Conservation (phyloP, 2,113 vertebrate genomes). For the Hemiscyllium ocellatum region DNA sequence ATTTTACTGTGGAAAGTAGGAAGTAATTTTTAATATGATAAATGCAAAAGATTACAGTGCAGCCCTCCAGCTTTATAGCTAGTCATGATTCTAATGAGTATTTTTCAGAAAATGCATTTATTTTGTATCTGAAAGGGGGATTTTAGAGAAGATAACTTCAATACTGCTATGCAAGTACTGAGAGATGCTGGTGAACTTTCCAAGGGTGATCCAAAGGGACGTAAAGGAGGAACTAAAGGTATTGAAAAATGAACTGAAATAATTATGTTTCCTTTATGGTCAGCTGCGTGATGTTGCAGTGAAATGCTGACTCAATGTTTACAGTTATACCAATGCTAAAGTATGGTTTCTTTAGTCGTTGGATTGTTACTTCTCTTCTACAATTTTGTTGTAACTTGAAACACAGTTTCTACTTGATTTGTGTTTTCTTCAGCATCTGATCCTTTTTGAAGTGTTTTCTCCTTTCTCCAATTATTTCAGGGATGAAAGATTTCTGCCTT, state of each 20-base stretch:
- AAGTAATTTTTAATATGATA: neutral
- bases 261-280: neutral
- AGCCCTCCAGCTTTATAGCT: neutral
- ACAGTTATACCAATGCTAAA: neutral
- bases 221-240: conserved; percentile 92
- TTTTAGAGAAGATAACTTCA: conserved; percentile 97
- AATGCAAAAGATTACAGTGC: neutral
- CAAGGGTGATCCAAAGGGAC: conserved; percentile 85
- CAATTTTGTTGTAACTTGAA: neutral
- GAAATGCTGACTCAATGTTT: neutral
- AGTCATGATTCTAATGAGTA: neutral
- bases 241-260: neutral
- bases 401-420: neutral
- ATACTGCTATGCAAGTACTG: conserved; percentile 95
- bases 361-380: neutral
- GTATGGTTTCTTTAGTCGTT: neutral
- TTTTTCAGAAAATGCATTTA: neutral
- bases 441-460: neutral
- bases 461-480: no score
- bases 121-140: conserved; percentile 66
- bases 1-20: neutral
- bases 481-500: no score
- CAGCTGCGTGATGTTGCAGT: neutral
- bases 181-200: conserved; percentile 80
- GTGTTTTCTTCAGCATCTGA: neutral